Base-by-base conservation (phyloP, 2,113 vertebrate genomes). In the Irena cyanogastra region DNA sequence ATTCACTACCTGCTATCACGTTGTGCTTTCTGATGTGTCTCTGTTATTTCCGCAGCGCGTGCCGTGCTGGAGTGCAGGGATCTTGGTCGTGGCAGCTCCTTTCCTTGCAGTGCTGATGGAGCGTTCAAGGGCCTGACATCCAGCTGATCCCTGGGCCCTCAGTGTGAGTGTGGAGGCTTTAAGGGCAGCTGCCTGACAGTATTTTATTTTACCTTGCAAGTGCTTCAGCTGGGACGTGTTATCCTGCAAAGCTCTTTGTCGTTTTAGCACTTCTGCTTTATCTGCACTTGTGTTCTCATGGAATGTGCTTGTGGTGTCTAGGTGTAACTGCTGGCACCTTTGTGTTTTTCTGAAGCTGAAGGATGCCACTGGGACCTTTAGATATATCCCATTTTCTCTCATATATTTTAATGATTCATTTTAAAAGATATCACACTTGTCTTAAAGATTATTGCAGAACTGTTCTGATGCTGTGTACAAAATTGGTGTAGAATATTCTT, bases 301-400 rank as follows among this genome's bases (percentile, higher is more conserved):
- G 74, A 75, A 82, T 65, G 3, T 18, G 39, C 71, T 84, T 83
- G 75, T 63, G 54, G 39, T 80, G 41, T 50, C 70, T 79, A 7
- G n/a, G 37, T 87, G 75, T 54, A 59, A 66, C 61, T 86, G 89
- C 57, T 80, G 54, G 79, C 35, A 63, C 52, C 79, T 95, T 79
- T 89, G 59, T 93, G 50, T 92, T 94, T 96, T 88, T 94, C 44
- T 66, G 47, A 93, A 82, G 64, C 83, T 92, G 86, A 95, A 93
- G 79, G 88, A 53, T 89, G 93, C 18, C 39, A 61, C 79, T 79
- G 91, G 87, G 86, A 90, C 56, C 45, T 97, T 53, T 93, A 93
- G 70, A 79, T 83, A 74, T 0, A 49, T 7, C 11, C 1, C 27
- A 47, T 91, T 74, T 66, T 88, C n/a, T 91, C 47, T 77, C 41